These are phyloP conservation scores for Cebuella pygmaea DNA, from an alignment of 2,797 vertebrate genomes.

Conservation along the genomic window DNA sequence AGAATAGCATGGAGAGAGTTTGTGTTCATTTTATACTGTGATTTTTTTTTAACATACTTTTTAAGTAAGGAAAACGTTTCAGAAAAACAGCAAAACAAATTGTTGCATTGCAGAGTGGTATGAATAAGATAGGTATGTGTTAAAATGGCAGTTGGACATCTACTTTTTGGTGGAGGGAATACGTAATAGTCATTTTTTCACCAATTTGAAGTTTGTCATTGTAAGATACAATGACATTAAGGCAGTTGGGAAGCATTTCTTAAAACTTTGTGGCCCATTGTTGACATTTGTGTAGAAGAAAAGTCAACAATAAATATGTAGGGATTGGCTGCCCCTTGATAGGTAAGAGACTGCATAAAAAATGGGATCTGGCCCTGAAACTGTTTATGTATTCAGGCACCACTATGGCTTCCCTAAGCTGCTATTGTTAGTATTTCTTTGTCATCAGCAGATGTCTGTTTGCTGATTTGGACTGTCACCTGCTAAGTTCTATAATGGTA, in stretches of 20 bases:
- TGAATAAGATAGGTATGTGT: not conserved
- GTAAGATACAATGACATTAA: not conserved
- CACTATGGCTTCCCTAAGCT: not conserved
- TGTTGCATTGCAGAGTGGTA: not conserved
- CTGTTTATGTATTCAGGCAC: not conserved
- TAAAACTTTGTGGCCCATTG: not conserved
- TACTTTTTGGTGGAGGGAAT: not conserved
- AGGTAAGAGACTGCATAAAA: not conserved
- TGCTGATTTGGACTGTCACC: conserved; percentile 2
- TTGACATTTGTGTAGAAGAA: conserved; percentile 8
- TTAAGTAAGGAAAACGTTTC: not conserved
- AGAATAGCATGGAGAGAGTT: not conserved
- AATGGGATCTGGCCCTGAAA: not conserved
- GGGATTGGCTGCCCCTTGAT: not conserved
- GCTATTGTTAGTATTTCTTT: not conserved
- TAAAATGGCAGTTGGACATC: not conserved
- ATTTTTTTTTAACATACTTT: not conserved
- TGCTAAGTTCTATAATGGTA: conserved; percentile 8
- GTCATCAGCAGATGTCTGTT: conserved; percentile 33
- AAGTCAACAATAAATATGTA: not conserved
- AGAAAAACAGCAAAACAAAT: conserved; percentile 22
- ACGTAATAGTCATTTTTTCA: not conserved
- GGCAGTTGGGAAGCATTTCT: not conserved
- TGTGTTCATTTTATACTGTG: not conserved
- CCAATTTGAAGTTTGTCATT: not conserved